Base-by-base conservation (phyloP, 2,113 vertebrate genomes). In the Grus americana region DNA sequence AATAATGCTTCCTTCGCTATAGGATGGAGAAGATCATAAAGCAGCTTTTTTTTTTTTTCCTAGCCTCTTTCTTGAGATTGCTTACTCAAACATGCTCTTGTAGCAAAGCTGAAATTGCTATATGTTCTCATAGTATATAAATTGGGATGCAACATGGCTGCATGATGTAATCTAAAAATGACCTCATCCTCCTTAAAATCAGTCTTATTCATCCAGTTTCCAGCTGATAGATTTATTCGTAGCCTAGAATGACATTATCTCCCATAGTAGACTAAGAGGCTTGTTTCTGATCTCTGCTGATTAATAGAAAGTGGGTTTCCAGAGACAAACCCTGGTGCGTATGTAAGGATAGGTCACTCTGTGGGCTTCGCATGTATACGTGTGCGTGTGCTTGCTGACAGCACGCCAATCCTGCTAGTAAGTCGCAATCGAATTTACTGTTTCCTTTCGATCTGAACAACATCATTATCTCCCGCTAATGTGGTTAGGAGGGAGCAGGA, bases 151-250 rank as follows among this genome's bases (percentile, higher is more conserved):
- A 88, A 42, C 36, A 15, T 6, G 63, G 17, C n/a, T 88, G 66
- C 58, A 54, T 90, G 92, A 90, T 82, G 74, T 88, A 79, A 86
- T 65, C 34, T 24, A 73, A 90, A 79, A 88, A 76, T 88, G 75
- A 93, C 85, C 72, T 96, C 92, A 95, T 29, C 67, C 59, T 83
- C 55, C 92, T 86, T 79, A 86, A 94, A 96, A 92, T 89, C 90
- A 36, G 62, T 63, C 71, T 82, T 90, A 58, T 83, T 88, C 90
- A 40, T 24, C 79, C 79, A 21, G 23, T 92, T 93, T 80, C 75
- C 72, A 93, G 63, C 50, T 66, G 90, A 86, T 52, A 44, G 79
- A 52, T 81, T 88, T 80, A 88, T 90, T 95, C 87, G 70, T 83
- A 94, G 62, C 54, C 74, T 78, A 10, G 32, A 86, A n/a, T 38